phyloP scores from a whole-genome alignment of 2,888 invertebrate species.

The Biston betularia region DNA sequence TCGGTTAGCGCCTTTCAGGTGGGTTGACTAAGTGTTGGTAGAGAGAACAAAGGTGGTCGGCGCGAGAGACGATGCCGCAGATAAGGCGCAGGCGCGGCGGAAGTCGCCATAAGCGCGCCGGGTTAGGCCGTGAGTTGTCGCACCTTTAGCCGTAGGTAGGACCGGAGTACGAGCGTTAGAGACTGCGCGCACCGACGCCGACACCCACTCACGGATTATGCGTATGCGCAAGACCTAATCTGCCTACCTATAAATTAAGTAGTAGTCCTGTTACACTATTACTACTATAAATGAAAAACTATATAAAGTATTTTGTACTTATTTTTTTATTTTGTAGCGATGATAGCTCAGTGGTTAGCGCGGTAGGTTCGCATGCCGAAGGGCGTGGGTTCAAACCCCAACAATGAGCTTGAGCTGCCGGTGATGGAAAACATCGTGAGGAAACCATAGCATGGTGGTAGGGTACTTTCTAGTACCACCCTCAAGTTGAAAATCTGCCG shows the following conservation, averaged over 20 bases:
- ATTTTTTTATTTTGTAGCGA: no score
- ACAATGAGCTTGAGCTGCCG: no score
- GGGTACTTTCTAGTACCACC: no score
- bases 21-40: constrained; percentile 62
- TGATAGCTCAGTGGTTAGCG: no score
- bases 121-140: constrained; percentile 29
- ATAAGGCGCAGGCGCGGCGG: constrained; percentile 66
- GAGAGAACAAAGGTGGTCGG: constrained; percentile 67
- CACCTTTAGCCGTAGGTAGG: constrained; percentile 12
- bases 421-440: no score
- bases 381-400: no score
- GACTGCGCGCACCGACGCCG: constrained; percentile 22
- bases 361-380: no score
- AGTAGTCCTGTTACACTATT: constrained; percentile 1
- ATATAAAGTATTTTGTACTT: background rate
- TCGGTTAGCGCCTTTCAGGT: constrained; percentile 68
- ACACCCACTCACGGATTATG: constrained; percentile 33
- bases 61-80: constrained; percentile 50
- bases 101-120: constrained; percentile 64
- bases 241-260: constrained; percentile 22
- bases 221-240: constrained; percentile 32
- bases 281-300: background rate
- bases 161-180: constrained; percentile 13
- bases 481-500: no score
- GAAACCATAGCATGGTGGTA: no score